phyloP scores from a whole-genome alignment of 2,888 invertebrate genomes.

The Acleris emargana region DNA sequence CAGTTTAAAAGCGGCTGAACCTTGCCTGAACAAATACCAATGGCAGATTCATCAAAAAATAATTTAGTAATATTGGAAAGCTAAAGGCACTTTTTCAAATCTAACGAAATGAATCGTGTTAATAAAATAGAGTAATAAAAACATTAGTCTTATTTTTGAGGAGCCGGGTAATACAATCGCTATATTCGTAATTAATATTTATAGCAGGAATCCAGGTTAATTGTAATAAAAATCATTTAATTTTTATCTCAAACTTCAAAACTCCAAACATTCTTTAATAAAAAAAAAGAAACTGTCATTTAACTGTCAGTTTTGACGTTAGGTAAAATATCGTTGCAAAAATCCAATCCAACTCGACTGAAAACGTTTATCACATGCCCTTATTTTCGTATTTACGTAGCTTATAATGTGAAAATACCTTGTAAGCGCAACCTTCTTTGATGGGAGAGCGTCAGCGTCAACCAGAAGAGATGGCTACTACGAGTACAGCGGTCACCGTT shows the following conservation, averaged over 20 bases:
- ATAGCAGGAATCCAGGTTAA: background rate
- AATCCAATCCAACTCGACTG: constrained; percentile 2
- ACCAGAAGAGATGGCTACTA: constrained; percentile 74
- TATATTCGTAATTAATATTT: background rate
- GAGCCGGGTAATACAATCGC: too few species aligned
- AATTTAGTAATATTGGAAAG: too few species aligned
- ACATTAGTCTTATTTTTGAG: too few species aligned
- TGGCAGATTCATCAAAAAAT: too few species aligned
- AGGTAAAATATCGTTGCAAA: constrained; percentile 15
- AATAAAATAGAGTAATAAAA: too few species aligned
- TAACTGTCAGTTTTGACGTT: constrained; percentile 25
- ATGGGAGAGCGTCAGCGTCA: constrained; percentile 68
- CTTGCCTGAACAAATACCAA: too few species aligned
- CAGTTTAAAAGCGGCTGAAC: too few species aligned
- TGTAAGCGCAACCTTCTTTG: constrained; percentile 46
- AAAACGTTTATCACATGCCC: constrained; percentile 29
- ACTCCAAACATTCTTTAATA: background rate
- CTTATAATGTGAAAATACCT: constrained; percentile 55
- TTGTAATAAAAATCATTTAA: background rate
- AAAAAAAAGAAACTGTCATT: constrained; percentile 9
- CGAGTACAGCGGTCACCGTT: constrained; percentile 74
- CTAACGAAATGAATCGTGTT: too few species aligned
- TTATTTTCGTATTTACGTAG: constrained; percentile 37
- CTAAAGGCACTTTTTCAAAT: too few species aligned
- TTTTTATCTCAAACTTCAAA: constrained; percentile 1